These are phyloP conservation scores for Phrynosoma blainvillii DNA, from an alignment of 2,113 vertebrate genomes.

Conservation along the genomic window DNA sequence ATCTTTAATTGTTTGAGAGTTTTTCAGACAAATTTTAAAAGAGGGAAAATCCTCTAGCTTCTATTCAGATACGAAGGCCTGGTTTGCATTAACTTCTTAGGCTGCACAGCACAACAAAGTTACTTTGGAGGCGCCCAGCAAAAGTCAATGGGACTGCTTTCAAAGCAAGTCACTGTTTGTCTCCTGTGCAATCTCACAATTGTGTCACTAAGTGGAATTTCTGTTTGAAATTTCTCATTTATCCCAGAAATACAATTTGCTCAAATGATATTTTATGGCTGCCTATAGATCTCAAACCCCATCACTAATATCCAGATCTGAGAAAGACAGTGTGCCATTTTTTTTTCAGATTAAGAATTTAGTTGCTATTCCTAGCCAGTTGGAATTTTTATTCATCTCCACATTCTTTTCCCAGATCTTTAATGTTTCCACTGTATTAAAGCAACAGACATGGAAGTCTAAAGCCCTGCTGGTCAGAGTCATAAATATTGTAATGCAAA, in stretches of 20 bases:
- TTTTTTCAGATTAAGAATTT: neutral
- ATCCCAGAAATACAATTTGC: neutral
- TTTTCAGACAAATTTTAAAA: neutral
- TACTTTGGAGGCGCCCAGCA: neutral
- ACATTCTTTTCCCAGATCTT: neutral
- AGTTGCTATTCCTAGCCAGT: neutral
- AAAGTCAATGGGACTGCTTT: neutral
- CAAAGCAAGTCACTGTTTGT: neutral
- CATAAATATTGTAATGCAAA: neutral
- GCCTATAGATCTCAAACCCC: neutral
- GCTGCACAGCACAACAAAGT: neutral
- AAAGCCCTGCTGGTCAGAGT: neutral
- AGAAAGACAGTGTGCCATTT: neutral
- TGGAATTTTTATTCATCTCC: neutral
- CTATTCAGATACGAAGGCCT: too few species aligned
- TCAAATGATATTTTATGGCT: neutral
- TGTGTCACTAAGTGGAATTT: neutral
- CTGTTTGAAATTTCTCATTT: neutral
- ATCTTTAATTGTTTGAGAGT: neutral
- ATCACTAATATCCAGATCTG: too few species aligned
- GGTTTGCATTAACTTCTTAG: neutral
- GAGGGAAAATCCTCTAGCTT: neutral
- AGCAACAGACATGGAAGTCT: neutral
- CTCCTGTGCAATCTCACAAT: neutral
- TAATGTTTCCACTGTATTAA: neutral